These are phyloP conservation scores for Actias luna DNA, from an alignment of 2,888 invertebrate genomes.

Conservation along the genomic window DNA sequence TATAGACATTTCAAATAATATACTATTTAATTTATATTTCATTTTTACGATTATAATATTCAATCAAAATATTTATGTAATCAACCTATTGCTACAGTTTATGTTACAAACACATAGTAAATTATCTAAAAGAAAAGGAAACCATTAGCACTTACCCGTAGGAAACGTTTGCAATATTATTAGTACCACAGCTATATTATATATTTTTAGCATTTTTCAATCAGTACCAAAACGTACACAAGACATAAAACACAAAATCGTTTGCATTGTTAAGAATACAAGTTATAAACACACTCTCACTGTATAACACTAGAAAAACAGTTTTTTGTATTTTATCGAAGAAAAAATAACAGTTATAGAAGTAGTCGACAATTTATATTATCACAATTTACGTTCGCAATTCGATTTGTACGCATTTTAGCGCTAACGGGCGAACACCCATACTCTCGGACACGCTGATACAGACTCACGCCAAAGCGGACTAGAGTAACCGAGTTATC, in stretches of 20 bases:
- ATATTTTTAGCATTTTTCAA: constrained; percentile 73
- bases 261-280: constrained; percentile 60
- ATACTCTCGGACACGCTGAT: constrained; percentile 43
- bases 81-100: too few relatives aligned
- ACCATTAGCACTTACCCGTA: constrained; percentile 13
- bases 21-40: too few relatives aligned
- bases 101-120: not conserved
- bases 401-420: constrained; percentile 51
- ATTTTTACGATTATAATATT: not conserved
- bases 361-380: constrained; percentile 25
- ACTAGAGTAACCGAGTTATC: constrained; percentile 34
- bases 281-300: constrained; percentile 51
- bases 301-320: constrained; percentile 46
- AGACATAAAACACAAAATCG: constrained; percentile 59
- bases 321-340: constrained; percentile 48
- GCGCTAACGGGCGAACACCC: constrained; percentile 46
- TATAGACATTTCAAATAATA: too few relatives aligned
- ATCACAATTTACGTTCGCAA: constrained; percentile 30
- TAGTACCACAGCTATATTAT: constrained; percentile 6
- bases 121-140: not conserved
- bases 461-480: constrained; percentile 51
- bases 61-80: too few relatives aligned
- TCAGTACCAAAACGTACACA: constrained; percentile 57
- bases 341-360: constrained; percentile 50
- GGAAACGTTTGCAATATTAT: constrained; percentile 12